Evolutionary conservation across 2,888 invertebrate species (phyloP), one percentile per base, ranked within the genome.

Genomic region (Tanypteryx hageni): DNA sequence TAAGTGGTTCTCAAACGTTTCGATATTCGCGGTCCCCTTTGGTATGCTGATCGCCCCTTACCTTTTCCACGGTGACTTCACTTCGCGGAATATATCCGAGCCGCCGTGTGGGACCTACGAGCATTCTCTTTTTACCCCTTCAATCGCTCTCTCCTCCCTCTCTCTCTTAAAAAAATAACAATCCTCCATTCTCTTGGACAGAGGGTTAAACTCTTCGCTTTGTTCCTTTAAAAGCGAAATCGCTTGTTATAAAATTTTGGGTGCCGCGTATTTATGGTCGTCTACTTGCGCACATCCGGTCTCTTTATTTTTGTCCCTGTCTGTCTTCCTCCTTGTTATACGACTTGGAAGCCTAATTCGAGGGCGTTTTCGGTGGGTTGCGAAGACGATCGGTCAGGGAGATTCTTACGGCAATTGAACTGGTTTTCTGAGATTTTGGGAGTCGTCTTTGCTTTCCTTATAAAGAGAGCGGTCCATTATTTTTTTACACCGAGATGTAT

Each of bases 1-100:
- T 89, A 89, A 89, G 89, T 89, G 89, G 61, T 64, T 89, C 89
- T 89, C 89, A 89, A 89, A 89, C 89, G 89, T 68, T 89, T 89
- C 89, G 89, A 89, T 89, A 61, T 61, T 44, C n/a, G 89, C 89
- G 89, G 89, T 56, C 31, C 64, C 18, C 89, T 89, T 89, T 89
- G 89, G 44, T 89, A 89, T 89, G 89, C 89, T 89, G 89, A 89
- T 89, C 76, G 27, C 76, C 18, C 68, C 68, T 44, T n/a, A 18
- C 44, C 31, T 83, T 56, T 13, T 81, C 3, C 82, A 59, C 59
- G 89, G 64, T 83, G 83, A 83, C 83, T 57, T 89, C 89, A 68
- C 89, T 58, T 31, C n/a, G 89, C 64, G 89, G 44, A 89, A 31
- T 13, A 59, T 57, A 57, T 31, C 56, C n/a, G 61, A 86, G 31